Evolutionary conservation across 2,797 vertebrate species (phyloP).

Genomic region (Tragopan temminckii): DNA sequence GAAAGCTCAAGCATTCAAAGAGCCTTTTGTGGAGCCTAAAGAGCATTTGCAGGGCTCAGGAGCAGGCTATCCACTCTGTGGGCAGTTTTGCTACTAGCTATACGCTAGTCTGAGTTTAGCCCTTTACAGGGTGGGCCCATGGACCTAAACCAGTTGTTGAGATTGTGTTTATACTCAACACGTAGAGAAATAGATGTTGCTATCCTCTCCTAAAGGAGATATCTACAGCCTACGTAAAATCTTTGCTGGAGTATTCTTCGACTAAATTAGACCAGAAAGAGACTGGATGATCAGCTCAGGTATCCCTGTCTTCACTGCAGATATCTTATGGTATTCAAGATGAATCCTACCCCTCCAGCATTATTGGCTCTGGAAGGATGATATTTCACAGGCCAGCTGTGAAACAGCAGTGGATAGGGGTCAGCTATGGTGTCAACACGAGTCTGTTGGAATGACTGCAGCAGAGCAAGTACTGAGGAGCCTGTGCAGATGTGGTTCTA

Average conservation of each 20-base stretch:
- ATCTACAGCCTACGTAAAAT: no score
- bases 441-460: not conserved
- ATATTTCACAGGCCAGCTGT: not conserved
- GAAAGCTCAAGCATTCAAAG: not conserved
- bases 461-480: accelerated
- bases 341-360: not conserved
- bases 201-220: no score
- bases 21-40: not conserved
- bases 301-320: not conserved
- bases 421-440: not conserved
- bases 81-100: not conserved
- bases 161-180: not conserved
- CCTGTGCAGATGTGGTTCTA: not conserved
- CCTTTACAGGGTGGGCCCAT: not conserved
- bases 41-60: not conserved
- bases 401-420: not conserved
- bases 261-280: not conserved
- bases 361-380: not conserved
- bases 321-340: not conserved
- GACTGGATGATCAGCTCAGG: not conserved
- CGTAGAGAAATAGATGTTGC: not conserved
- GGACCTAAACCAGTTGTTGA: not conserved
- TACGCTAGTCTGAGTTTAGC: not conserved
- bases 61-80: not conserved
- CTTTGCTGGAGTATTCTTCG: not conserved